A percentile compares a stretch with the other conserved stretches of the same genome.
phyloP scores from a whole-genome alignment of 92 coral and sea anemone genomes.

The Porites evermanni region DNA sequence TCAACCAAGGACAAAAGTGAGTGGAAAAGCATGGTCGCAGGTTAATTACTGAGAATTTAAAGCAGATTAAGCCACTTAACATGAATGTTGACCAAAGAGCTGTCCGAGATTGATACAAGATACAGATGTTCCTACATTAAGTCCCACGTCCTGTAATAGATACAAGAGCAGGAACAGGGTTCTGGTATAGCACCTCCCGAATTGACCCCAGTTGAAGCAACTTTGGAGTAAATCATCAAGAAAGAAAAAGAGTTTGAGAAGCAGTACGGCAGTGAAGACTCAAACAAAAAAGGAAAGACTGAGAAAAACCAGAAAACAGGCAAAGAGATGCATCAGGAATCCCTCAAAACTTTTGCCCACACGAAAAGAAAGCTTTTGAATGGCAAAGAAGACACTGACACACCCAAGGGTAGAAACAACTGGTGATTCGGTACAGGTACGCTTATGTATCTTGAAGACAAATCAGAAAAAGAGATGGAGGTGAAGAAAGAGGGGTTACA shows the following conservation, averaged over 20 bases:
- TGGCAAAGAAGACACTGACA: not conserved
- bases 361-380: slow-evolving; percentile 20
- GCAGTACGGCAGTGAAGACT: slow-evolving; percentile 22
- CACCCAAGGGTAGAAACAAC: not conserved
- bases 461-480: slow-evolving; percentile 4
- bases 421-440: slow-evolving; percentile 14
- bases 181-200: slow-evolving; percentile 20
- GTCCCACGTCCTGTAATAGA: slow-evolving; percentile 7
- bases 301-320: slow-evolving; percentile 13
- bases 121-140: not conserved
- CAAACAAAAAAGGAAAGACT: slow-evolving; percentile 8
- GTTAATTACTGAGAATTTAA: slow-evolving; percentile 33
- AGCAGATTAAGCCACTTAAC: not conserved
- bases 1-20: slow-evolving; percentile 39
- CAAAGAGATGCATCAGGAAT: slow-evolving; percentile 22
- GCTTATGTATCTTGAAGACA: slow-evolving; percentile 23
- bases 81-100: slow-evolving; percentile 47
- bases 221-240: slow-evolving; percentile 6
- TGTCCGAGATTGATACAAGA: slow-evolving; percentile 21
- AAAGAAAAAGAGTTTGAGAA: slow-evolving; percentile 21
- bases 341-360: slow-evolving; percentile 27
- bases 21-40: slow-evolving; percentile 42
- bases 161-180: slow-evolving; percentile 25
- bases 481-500: slow-evolving; percentile 31
- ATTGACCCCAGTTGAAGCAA: slow-evolving; percentile 10